These are phyloP conservation scores for Philopedon plagiatum DNA, from an alignment of 2,888 invertebrate species.

Conservation along the genomic window DNA sequence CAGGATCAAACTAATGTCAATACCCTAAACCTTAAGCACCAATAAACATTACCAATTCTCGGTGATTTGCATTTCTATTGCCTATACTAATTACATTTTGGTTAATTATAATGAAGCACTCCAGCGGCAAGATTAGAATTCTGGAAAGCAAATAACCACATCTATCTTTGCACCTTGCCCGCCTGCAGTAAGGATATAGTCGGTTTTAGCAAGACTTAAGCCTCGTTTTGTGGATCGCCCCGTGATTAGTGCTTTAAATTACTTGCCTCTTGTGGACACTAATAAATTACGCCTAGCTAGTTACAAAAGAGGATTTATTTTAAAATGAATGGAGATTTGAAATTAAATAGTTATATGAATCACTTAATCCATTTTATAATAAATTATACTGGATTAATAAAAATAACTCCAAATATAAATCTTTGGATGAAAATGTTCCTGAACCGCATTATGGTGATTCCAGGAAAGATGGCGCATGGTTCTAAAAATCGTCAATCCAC, in stretches of 20 bases:
- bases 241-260: constrained; percentile 12
- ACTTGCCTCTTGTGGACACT: constrained; percentile 7
- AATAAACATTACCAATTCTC: too few relatives aligned
- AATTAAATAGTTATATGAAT: too few relatives aligned
- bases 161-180: constrained; percentile 37
- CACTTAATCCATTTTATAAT: too few relatives aligned
- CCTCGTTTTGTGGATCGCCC: constrained; percentile 2
- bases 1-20: too few relatives aligned
- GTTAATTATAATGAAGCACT: constrained; percentile 44
- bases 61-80: too few relatives aligned
- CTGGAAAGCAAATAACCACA: constrained; percentile 37
- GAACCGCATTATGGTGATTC: too few relatives aligned
- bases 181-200: constrained; percentile 24
- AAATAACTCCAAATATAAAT: too few relatives aligned
- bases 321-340: neutral
- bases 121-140: constrained; percentile 29
- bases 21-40: too few relatives aligned
- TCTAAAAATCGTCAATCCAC: too few relatives aligned
- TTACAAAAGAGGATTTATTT: neutral
- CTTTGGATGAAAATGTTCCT: too few relatives aligned
- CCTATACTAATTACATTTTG: constrained; percentile 49
- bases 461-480: too few relatives aligned
- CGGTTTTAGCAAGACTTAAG: constrained; percentile 25
- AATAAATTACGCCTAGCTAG: neutral
- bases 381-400: too few relatives aligned